These are phyloP conservation scores for Andrena trimmerana DNA, from an alignment of 2,888 invertebrate species.

Conservation along the genomic window DNA sequence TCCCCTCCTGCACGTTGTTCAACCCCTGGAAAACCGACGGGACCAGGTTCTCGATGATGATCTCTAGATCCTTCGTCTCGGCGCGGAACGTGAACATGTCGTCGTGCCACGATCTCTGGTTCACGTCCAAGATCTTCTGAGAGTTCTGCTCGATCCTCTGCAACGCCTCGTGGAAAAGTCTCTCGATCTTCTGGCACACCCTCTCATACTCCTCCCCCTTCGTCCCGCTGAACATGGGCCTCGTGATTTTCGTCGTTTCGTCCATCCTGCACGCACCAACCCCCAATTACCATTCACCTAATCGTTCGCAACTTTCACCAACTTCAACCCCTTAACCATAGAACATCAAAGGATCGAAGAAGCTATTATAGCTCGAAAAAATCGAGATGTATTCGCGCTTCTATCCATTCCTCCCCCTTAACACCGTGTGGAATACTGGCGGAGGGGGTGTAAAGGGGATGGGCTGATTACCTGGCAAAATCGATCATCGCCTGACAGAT, in stretches of 20 bases:
- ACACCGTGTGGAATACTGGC: not conserved
- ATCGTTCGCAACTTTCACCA: not conserved
- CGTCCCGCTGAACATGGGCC: constrained; percentile 92
- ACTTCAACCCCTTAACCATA: not conserved
- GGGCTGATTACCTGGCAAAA: constrained; percentile 89
- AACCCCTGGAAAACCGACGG: constrained; percentile 92
- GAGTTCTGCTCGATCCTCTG: constrained; percentile 87
- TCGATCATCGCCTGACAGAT: constrained; percentile 96
- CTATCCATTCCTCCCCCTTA: not conserved
- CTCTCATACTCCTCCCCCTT: constrained; percentile 89
- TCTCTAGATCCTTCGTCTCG: constrained; percentile 89
- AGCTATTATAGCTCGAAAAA: not conserved
- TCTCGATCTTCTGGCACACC: constrained; percentile 90
- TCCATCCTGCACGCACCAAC: constrained; percentile 86
- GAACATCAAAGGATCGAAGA: not conserved
- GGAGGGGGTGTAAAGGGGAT: not conserved
- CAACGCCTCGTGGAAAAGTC: constrained; percentile 90
- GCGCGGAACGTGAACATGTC: constrained; percentile 88
- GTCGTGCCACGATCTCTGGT: constrained; percentile 93
- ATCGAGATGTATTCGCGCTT: not conserved
- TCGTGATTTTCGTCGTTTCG: constrained; percentile 89
- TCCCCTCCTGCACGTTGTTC: constrained; percentile 92
- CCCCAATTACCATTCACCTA: not conserved
- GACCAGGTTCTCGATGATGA: constrained; percentile 93
- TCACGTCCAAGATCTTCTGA: constrained; percentile 91